These are phyloP conservation scores for Acanthaster planci DNA, from an alignment of 35 echinoderm and acorn worm species.

Conservation along the genomic window DNA sequence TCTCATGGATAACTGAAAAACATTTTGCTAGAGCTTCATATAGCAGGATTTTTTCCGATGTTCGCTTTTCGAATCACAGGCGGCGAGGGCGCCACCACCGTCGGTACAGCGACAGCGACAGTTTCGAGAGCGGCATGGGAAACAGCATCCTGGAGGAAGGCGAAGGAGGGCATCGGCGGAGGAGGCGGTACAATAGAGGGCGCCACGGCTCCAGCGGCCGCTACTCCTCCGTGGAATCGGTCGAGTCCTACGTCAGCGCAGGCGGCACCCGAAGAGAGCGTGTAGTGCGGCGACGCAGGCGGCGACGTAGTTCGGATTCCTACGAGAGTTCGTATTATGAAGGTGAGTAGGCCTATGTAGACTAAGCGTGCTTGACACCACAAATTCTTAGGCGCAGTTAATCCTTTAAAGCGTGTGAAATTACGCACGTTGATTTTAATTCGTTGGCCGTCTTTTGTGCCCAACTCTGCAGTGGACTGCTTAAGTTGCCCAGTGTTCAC, in stretches of 20 bases:
- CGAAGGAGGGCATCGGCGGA: neutral
- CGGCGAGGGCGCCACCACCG: neutral
- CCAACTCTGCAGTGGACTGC: no score
- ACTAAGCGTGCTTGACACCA: no score
- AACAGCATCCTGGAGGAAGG: constrained; percentile 37
- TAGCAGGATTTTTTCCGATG: no score
- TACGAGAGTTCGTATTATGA: neutral
- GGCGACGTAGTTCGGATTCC: neutral
- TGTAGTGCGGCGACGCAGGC: neutral
- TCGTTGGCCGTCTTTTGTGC: no score
- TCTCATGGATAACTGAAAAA: no score
- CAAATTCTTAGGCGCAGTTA: no score
- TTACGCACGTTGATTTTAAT: no score
- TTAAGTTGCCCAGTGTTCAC: no score
- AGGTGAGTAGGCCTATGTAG: neutral
- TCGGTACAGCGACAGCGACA: constrained; percentile 42
- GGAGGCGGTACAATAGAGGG: neutral
- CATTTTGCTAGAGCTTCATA: no score
- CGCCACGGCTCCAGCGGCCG: neutral
- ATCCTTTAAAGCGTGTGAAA: no score
- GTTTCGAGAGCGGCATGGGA: constrained; percentile 60
- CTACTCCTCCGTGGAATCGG: neutral
- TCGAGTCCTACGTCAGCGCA: constrained; percentile 56
- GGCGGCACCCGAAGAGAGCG: constrained; percentile 26
- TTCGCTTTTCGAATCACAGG: neutral